Evolutionary conservation across 92 coral and sea anemone genomes (phyloP), one percentile per base, ranked within the genome.

Genomic region (Siderastrea radians): DNA sequence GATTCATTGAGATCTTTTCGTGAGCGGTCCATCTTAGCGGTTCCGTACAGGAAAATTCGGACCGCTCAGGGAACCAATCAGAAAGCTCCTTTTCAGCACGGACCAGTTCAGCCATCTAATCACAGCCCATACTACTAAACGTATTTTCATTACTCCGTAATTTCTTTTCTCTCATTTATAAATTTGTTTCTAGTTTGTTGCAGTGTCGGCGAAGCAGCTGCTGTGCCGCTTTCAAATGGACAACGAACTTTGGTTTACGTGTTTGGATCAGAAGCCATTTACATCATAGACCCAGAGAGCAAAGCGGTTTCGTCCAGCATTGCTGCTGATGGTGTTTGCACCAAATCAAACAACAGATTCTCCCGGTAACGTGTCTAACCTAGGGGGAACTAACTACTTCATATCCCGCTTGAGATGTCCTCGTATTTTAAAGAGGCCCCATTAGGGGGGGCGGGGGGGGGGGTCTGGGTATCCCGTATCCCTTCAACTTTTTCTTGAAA

Each of bases 261-360:
- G 44, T 59, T 90, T 82, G 93, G 93, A 72, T 71, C 86, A 3
- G 86, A 85, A 15, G 90, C 72, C 4, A 77, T 90, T 48, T 79
- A 85, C 54, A 81, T 85, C 74, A 85, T 90, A 62, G 90, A 90
- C 19, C 93, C 93, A 51, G 72, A 62, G 77, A 61, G 68, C 66
- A 77, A 78, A 53, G 17, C 9, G 7, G 19, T 90, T 50, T 72
- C 64, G 62, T 62, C 77, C 1, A 90, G 44, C 3, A 84, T 90
- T 52, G 87, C 74, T 6, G 68, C 92, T 13, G 89, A 86, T 16
- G 93, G 90, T 6, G 63, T 85, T 45, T 90, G 93, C 73, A 79
- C 93, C 64, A 79, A 78, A 63, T 57, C 82, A 54, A 77, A 86
- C 68, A 74, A 81, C 72, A 10, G 88, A n/a, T 43, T 0, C 75